phyloP scores from a whole-genome alignment of 2,888 invertebrate genomes.

The Sinopyrophorus schimmeli region DNA sequence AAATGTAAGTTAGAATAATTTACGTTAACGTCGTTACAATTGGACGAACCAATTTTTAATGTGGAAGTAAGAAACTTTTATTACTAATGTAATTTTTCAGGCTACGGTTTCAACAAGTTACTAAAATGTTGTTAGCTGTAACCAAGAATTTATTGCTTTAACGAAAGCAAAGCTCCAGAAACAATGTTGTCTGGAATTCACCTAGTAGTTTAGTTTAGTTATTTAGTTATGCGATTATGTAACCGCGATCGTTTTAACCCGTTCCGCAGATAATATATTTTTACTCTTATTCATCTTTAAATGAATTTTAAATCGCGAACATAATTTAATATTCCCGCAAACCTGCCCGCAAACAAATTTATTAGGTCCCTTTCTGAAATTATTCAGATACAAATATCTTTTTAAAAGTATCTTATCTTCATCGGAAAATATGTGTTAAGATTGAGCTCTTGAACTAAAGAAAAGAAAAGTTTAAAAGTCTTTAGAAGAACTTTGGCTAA shows the following conservation, averaged over 20 bases:
- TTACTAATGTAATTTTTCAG: no score
- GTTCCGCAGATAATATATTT: not conserved
- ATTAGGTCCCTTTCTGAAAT: no score
- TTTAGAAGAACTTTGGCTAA: conserved; percentile 41
- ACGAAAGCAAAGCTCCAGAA: conserved; percentile 29
- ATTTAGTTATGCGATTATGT: conserved; percentile 11
- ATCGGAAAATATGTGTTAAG: conserved; percentile 39
- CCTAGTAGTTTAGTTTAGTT: conserved; percentile 7
- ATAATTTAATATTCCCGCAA: not conserved
- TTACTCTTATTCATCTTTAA: not conserved
- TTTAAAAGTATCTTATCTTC: conserved; percentile 9
- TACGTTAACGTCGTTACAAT: no score
- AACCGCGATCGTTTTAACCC: not conserved
- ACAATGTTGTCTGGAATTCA: conserved; percentile 19
- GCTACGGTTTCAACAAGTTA: conserved; percentile 12
- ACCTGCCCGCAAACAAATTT: not conserved
- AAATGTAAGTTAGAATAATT: no score
- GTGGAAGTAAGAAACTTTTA: no score
- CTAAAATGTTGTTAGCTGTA: conserved; percentile 17
- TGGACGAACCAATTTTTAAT: no score
- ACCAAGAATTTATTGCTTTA: conserved; percentile 26
- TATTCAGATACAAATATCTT: conserved; percentile 12
- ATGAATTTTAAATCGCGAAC: not conserved
- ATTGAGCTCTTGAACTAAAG: conserved; percentile 35
- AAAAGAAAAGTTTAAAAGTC: conserved; percentile 36